These are phyloP conservation scores for Bergia sp. DNA, from an alignment of 92 coral and sea anemone genomes.

Conservation along the genomic window DNA sequence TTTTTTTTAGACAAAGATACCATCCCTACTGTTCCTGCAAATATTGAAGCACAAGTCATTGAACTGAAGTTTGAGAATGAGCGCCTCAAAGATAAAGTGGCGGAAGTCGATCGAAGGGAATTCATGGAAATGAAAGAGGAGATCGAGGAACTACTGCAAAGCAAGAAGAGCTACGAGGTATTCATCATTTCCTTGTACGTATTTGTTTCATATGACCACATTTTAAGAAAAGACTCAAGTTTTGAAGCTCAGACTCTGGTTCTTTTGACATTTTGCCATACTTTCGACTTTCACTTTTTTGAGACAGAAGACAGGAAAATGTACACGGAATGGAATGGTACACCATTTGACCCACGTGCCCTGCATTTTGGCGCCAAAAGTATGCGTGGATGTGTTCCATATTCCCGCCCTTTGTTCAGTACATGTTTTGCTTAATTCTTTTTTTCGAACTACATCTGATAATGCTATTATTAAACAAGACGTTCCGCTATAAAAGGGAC, in stretches of 20 bases:
- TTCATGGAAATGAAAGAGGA: constrained; percentile 62
- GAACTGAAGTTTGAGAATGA: constrained; percentile 73
- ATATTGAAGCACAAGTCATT: constrained; percentile 73
- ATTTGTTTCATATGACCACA: no score
- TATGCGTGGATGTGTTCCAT: neutral
- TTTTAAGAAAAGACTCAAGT: neutral
- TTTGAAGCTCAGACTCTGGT: neutral
- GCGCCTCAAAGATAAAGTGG: constrained; percentile 57
- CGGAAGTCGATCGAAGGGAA: constrained; percentile 63
- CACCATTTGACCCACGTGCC: neutral
- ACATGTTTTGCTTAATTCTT: neutral
- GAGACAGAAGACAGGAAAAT: no score
- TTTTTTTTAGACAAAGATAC: neutral
- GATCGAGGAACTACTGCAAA: constrained; percentile 61
- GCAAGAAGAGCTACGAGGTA: constrained; percentile 79
- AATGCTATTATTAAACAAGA: neutral
- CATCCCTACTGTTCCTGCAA: constrained; percentile 16
- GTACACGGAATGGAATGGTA: neutral
- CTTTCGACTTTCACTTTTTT: no score
- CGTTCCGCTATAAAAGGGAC: no score
- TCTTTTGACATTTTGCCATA: neutral
- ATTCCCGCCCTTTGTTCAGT: neutral
- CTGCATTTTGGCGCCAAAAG: neutral
- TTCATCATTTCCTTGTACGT: neutral
- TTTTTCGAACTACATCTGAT: neutral